These are phyloP conservation scores for Sialis lutaria DNA, from an alignment of 2,888 invertebrate genomes.

Conservation along the genomic window DNA sequence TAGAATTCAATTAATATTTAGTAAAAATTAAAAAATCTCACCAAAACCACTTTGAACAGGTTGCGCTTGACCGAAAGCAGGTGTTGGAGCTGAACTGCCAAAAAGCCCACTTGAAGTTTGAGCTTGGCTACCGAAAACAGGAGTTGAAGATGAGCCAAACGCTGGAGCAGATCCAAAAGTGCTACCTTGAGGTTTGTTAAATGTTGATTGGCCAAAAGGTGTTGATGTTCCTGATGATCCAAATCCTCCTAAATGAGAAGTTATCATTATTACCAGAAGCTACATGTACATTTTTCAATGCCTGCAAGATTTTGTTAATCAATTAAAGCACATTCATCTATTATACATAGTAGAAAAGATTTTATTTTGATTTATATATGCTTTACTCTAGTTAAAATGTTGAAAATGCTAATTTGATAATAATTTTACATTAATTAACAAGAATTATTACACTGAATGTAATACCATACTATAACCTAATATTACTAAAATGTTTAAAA, in stretches of 20 bases:
- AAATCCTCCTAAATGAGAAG: not conserved
- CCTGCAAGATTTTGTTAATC: too few species aligned
- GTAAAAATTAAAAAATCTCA: conserved; percentile 3
- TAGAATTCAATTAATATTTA: not conserved
- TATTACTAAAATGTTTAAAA: conserved; percentile 7
- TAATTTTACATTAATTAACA: not conserved
- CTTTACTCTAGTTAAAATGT: too few species aligned
- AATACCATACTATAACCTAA: not conserved
- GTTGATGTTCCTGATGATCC: not conserved
- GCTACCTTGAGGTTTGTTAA: conserved; percentile 33
- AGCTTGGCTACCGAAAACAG: conserved; percentile 38
- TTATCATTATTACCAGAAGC: not conserved
- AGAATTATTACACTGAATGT: not conserved
- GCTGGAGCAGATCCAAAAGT: conserved; percentile 49
- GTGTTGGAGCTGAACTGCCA: conserved; percentile 39
- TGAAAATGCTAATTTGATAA: too few species aligned
- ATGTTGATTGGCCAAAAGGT: conserved; percentile 8
- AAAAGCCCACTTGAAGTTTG: conserved; percentile 36
- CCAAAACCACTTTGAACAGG: conserved; percentile 28
- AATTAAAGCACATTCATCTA: too few species aligned
- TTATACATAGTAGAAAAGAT: too few species aligned
- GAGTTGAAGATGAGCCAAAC: conserved; percentile 41
- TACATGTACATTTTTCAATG: too few species aligned
- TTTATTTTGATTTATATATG: too few species aligned
- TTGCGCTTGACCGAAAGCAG: conserved; percentile 45